These are phyloP conservation scores for Anthophora plumipes DNA, from an alignment of 2,888 invertebrate genomes.

Conservation along the genomic window DNA sequence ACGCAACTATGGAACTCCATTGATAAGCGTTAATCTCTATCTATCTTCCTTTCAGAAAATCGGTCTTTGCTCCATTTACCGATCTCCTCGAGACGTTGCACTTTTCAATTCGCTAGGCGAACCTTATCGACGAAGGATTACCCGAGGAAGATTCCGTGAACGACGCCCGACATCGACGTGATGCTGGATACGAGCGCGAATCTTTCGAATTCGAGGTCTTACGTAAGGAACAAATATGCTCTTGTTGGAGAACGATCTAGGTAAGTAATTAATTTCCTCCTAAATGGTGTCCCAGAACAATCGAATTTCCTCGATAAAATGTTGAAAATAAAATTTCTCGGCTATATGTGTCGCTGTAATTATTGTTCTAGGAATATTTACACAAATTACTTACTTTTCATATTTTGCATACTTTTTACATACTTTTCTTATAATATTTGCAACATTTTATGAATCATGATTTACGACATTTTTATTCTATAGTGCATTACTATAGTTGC, in stretches of 20 bases:
- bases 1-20: background rate
- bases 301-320: background rate
- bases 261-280: constrained; percentile 1
- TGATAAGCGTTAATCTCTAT: background rate
- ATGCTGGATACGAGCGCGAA: background rate
- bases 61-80: too few species aligned
- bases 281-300: background rate
- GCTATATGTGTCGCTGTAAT: too few species aligned
- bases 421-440: too few species aligned
- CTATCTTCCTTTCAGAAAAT: background rate
- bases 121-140: constrained; percentile 16
- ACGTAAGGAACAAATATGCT: constrained; percentile 7
- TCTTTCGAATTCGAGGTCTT: constrained; percentile 3
- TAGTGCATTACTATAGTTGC: too few species aligned
- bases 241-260: background rate
- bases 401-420: too few species aligned
- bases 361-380: too few species aligned
- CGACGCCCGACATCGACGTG: background rate
- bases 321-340: too few species aligned
- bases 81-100: background rate
- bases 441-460: too few species aligned
- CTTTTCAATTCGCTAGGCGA: background rate
- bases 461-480: too few species aligned
- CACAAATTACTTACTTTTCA: too few species aligned
- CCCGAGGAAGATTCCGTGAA: constrained; percentile 2